Percentiles rank a stretch among this genome's conserved stretches.
Conservation (phyloP, 1,140 invertebrate species). For the Penaeus vannamei region DNA sequence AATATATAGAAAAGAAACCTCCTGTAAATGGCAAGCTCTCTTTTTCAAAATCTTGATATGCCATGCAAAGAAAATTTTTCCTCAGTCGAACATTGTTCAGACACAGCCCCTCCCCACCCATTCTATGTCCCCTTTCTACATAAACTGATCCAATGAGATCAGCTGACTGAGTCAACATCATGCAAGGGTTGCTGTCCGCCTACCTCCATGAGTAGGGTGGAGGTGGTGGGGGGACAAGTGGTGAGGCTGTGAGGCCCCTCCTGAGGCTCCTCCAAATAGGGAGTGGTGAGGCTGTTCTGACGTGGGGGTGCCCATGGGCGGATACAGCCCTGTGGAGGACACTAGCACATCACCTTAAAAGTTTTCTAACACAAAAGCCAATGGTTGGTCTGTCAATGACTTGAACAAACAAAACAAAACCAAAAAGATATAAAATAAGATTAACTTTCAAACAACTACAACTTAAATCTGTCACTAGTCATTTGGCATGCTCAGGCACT, state of each 20-base stretch:
- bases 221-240: slow-evolving; percentile 25
- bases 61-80: too few species aligned
- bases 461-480: too few species aligned
- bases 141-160: too few species aligned
- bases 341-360: not conserved
- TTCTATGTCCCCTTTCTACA: too few species aligned
- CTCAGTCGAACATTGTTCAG: too few species aligned
- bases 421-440: not conserved
- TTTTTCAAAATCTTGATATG: too few species aligned
- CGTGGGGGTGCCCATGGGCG: slow-evolving; percentile 8
- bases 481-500: too few species aligned
- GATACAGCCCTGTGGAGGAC: slow-evolving; percentile 19
- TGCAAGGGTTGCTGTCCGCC: slow-evolving; percentile 14
- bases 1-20: too few species aligned
- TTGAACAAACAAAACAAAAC: not conserved
- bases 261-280: slow-evolving; percentile 8
- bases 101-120: too few species aligned
- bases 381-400: not conserved
- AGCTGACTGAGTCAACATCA: not conserved
- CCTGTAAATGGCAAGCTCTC: too few species aligned
- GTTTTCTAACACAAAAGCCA: not conserved
- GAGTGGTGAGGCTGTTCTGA: slow-evolving; percentile 1
- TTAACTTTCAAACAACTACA: too few species aligned
- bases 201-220: slow-evolving; percentile 27
- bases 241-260: not conserved